phyloP scores from a whole-genome alignment of 2,113 vertebrate genomes.

The Thomomys bottae region DNA sequence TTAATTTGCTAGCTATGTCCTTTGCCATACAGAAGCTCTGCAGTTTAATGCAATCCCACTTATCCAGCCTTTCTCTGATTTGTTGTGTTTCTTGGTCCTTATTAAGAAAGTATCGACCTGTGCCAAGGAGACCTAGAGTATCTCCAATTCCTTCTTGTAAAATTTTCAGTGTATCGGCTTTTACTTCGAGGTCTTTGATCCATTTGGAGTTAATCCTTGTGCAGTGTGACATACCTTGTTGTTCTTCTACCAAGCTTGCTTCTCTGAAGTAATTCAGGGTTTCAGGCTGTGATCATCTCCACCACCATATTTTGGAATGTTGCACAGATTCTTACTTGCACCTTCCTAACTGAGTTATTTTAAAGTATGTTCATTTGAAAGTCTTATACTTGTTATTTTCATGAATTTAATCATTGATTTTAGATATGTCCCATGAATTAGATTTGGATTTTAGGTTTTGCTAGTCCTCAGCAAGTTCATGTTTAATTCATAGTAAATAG shows the following conservation, averaged over 20 bases:
- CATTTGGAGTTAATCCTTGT: too few species aligned
- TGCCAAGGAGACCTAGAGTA: too few species aligned
- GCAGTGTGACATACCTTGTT: too few species aligned
- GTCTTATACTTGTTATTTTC: background rate
- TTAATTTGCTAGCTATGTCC: too few species aligned
- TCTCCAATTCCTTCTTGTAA: too few species aligned
- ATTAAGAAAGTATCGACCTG: too few species aligned
- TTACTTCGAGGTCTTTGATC: too few species aligned
- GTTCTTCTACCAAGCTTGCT: accelerated
- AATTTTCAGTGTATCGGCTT: too few species aligned
- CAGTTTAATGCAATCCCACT: too few species aligned
- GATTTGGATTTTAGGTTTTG: background rate
- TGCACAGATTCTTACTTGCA: background rate
- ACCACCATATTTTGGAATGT: background rate
- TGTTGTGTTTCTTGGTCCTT: too few species aligned
- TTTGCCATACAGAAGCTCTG: too few species aligned
- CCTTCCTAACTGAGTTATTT: background rate
- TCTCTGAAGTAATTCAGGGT: background rate
- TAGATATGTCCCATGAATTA: background rate
- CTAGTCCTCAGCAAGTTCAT: background rate
- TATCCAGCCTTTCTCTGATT: too few species aligned
- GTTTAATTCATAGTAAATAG: background rate
- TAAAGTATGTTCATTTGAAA: background rate
- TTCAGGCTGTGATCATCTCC: background rate
- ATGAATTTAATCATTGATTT: background rate